Evolutionary conservation across 1,140 invertebrate species (phyloP), one percentile per base, ranked within the genome.

Genomic region (Limonius californicus): DNA sequence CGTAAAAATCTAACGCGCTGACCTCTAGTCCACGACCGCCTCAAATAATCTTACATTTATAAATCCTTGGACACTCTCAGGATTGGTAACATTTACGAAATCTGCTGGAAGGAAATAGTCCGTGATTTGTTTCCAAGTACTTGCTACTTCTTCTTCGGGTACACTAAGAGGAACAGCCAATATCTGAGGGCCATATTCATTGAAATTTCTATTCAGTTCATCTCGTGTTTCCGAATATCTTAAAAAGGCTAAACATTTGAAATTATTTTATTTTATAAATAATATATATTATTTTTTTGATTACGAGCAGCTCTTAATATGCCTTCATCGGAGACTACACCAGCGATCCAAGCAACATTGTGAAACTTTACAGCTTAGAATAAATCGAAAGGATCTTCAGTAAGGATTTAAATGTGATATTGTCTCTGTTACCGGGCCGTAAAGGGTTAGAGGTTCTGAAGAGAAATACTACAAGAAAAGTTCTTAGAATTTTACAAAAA

Each of bases 321-420:
- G 4, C 87, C 88, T 76, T 89, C 88, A 12, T 85, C 77, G 0
- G 82, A 81, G 20, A 79, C 87, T 0, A 85, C 68, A 2, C 88
- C 88, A 14, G 83, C 82, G 66, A 90, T 82, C 80, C 85, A 84
- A 0, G 86, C 87, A 12, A 89, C 80, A 18, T 81, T 75, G n/a
- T 20, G 18, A 15, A 58, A 43, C 9, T 23, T 12, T 20, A 30
- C 39, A 14, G 2, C 18, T 58, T 43, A 6, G 2, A 58, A 50
- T n/a, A 58, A 8, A 2, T 82, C 72, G 1, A 80, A 69, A 0
- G 86, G 85, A 64, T 79, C 75, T 68, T 81, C 76, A 0, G 79
- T 84, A 0, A 1, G 82, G 80, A 58, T 85, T 73, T 58, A 32
- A 61, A 27, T 53, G 43, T 75, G 62, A 82, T 72, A 2, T 1